A percentile compares a stretch with the other conserved stretches of the same genome.
Evolutionary conservation across 2,113 vertebrate species (phyloP).

Genomic region (Cynocephalus volans): DNA sequence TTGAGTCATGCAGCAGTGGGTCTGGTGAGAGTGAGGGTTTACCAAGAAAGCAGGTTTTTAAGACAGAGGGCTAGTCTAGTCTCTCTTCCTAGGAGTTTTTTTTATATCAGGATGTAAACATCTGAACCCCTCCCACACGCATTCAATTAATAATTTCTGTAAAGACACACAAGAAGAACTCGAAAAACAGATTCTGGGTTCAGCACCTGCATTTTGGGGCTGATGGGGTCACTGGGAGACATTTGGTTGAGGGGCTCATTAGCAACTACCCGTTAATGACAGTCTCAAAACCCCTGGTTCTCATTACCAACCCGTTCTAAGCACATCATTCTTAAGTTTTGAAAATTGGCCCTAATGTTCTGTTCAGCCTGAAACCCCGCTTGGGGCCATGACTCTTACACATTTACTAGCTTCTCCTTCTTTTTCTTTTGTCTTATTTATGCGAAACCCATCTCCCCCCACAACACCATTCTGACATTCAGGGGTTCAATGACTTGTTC

Average conservation of each 20-base stretch:
- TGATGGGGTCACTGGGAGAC: background rate
- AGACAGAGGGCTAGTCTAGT: background rate
- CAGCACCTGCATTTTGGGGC: background rate
- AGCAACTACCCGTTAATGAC: background rate
- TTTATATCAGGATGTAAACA: conserved; percentile 53
- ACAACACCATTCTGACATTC: conserved; percentile 10
- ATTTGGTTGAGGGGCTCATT: conserved; percentile 42
- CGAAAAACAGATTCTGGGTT: background rate
- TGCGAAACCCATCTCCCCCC: background rate
- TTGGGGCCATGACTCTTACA: background rate
- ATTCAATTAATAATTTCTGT: conserved; percentile 47
- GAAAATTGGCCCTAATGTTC: conserved; percentile 41
- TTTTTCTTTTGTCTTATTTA: conserved; percentile 19
- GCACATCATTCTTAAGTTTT: conserved; percentile 12
- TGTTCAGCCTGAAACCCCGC: background rate
- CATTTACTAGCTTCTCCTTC: conserved; percentile 22
- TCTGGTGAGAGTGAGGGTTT: conserved; percentile 33
- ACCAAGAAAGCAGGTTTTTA: conserved; percentile 51
- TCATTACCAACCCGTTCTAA: conserved; percentile 1
- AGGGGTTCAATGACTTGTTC: background rate
- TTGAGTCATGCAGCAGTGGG: background rate
- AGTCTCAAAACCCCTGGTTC: conserved; percentile 22
- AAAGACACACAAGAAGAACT: conserved; percentile 48
- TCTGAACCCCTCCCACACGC: background rate
- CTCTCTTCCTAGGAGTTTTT: conserved; percentile 33